Conservation (phyloP, 2,113 vertebrate species). For the Phylloscopus trochiloides region DNA sequence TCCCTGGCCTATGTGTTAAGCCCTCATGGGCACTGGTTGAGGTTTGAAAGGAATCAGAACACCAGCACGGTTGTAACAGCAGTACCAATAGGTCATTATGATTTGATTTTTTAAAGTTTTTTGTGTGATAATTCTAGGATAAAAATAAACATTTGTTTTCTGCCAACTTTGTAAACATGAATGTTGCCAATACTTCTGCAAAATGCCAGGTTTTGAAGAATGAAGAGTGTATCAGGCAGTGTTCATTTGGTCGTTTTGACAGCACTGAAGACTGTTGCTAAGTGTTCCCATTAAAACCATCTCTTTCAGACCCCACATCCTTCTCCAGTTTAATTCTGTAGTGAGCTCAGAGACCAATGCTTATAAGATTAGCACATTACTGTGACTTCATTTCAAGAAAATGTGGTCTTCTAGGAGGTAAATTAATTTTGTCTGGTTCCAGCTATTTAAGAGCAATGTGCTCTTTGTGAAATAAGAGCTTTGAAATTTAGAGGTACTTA, state of each 20-base stretch:
- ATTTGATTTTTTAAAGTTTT: neutral
- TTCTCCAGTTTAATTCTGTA: neutral
- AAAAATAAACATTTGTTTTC: neutral
- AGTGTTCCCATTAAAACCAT: neutral
- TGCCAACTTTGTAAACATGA: neutral
- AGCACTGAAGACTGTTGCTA: neutral
- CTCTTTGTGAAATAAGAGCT: neutral
- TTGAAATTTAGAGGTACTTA: neutral
- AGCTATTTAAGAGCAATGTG: neutral
- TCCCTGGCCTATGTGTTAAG: neutral
- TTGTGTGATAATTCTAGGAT: neutral
- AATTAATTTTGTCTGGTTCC: neutral
- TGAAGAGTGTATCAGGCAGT: neutral
- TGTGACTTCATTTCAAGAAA: constrained; percentile 2
- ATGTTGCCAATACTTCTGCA: neutral
- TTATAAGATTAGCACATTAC: neutral
- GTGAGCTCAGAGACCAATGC: neutral
- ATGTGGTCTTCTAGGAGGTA: neutral
- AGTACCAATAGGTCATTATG: neutral
- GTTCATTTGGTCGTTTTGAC: neutral
- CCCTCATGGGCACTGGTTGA: neutral
- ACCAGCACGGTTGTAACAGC: neutral
- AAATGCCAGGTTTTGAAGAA: neutral
- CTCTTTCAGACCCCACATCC: neutral
- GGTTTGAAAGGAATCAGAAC: neutral